Evolutionary conservation across 1,140 invertebrate genomes (phyloP), one percentile per base, ranked within the genome.

Genomic region (Pygmarrhopalites habei): DNA sequence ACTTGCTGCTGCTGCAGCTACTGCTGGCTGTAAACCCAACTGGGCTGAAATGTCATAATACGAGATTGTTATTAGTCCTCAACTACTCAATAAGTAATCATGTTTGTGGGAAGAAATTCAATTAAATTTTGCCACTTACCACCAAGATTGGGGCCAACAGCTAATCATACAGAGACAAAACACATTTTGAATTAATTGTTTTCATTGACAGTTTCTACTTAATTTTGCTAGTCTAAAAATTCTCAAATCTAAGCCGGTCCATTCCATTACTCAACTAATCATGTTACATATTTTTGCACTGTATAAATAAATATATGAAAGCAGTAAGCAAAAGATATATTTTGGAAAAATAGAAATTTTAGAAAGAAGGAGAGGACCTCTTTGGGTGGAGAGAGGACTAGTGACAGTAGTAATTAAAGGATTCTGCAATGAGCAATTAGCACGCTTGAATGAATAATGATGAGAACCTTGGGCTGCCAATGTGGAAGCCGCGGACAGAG

Each of bases 1-100:
- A 43, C 81, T 82, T 17, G 82, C 81, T 19, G 79, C 82, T 44
- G 83, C 83, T 70, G 74, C 79, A 71, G 70, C 72, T 39, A 73
- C 74, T 69, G 80, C 76, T 61, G 83, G 82, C 15, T 35, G 32
- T 35, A 15, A 15, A 4, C 62, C 67, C 1, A 69, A 76, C 28
- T 65, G 28, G 64, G 63, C 58, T 70, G 65, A 51, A 58, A n/a
- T n/a, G n/a, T n/a, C n/a, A n/a, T n/a, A n/a, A n/a, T n/a, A n/a
- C n/a, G n/a, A n/a, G n/a, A n/a, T 43, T n/a, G n/a, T n/a, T n/a
- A n/a, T n/a, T n/a, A n/a, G n/a, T n/a, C n/a, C n/a, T n/a, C n/a
- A n/a, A n/a, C n/a, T n/a, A n/a, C n/a, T n/a, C n/a, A n/a, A n/a
- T n/a, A n/a, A n/a, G n/a, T n/a, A n/a, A n/a, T n/a, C n/a, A n/a